Conservation (phyloP, 2,797 vertebrate genomes). For the Argya squamiceps region DNA sequence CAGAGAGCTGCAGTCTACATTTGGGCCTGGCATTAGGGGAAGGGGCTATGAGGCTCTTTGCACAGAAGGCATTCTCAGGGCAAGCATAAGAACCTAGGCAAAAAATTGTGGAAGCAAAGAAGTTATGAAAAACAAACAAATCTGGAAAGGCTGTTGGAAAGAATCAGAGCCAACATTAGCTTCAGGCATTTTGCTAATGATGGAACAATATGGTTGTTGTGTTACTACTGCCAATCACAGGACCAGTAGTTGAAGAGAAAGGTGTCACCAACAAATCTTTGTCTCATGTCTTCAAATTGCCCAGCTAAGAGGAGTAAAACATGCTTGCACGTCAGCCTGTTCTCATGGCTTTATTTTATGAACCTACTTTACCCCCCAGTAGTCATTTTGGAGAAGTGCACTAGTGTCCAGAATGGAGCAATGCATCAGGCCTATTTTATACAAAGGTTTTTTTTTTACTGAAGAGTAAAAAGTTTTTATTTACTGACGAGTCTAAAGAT, state of each 20-base stretch:
- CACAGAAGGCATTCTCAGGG: neutral
- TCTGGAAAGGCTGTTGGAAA: neutral
- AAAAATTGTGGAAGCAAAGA: neutral
- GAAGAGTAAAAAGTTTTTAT: neutral
- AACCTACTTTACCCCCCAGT: neutral
- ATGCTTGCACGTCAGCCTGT: neutral
- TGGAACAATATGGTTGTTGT: neutral
- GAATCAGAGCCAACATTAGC: neutral
- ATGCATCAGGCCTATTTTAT: neutral
- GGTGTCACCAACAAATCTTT: neutral
- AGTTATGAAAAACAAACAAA: neutral
- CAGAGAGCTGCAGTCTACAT: neutral
- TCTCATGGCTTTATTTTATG: neutral
- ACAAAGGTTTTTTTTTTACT: neutral
- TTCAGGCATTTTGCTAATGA: neutral
- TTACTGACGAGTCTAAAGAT: neutral
- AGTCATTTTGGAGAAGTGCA: neutral
- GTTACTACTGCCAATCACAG: neutral
- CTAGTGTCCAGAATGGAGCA: neutral
- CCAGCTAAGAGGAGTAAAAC: neutral
- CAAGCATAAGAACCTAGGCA: neutral
- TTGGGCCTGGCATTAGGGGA: neutral
- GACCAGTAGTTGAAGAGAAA: neutral
- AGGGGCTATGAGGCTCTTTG: neutral
- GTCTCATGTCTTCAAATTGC: neutral